Evolutionary conservation across 2,888 invertebrate species (phyloP).

Genomic region (Hemaris fuciformis): DNA sequence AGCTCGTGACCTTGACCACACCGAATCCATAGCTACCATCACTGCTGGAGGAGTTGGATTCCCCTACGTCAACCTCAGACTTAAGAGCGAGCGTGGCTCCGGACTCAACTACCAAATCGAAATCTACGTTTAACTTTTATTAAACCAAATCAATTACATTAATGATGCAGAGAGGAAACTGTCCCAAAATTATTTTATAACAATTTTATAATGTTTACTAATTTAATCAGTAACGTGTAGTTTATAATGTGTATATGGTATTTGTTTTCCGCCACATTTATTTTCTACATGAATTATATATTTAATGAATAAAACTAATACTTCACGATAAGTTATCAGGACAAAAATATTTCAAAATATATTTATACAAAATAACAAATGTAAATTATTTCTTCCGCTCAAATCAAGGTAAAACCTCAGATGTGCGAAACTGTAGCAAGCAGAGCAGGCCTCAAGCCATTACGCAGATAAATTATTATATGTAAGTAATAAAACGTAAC

Average conservation of each 20-base stretch:
- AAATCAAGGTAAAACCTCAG: not conserved
- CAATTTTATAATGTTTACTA: not conserved
- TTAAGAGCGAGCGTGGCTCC: conserved; percentile 70
- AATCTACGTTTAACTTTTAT: conserved; percentile 55
- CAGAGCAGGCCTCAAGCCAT: not conserved
- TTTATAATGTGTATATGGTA: too few relatives aligned
- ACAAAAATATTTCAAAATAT: not conserved
- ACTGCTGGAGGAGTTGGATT: conserved; percentile 73
- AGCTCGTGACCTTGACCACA: conserved; percentile 70
- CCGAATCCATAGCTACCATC: conserved; percentile 56
- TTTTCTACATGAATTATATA: too few relatives aligned
- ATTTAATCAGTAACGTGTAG: too few relatives aligned
- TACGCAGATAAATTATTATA: not conserved
- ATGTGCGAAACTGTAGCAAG: not conserved
- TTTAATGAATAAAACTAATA: too few relatives aligned
- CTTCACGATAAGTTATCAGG: too few relatives aligned
- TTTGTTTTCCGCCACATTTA: too few relatives aligned
- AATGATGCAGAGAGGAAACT: not conserved
- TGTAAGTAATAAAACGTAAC: not conserved
- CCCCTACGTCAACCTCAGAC: conserved; percentile 66
- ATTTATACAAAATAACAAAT: too few relatives aligned
- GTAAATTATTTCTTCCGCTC: not conserved
- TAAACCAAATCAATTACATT: not conserved
- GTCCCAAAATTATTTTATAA: not conserved
- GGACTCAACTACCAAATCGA: conserved; percentile 73